These are phyloP conservation scores for Dasyornis broadbenti DNA, from an alignment of 2,113 vertebrate genomes.

Conservation along the genomic window DNA sequence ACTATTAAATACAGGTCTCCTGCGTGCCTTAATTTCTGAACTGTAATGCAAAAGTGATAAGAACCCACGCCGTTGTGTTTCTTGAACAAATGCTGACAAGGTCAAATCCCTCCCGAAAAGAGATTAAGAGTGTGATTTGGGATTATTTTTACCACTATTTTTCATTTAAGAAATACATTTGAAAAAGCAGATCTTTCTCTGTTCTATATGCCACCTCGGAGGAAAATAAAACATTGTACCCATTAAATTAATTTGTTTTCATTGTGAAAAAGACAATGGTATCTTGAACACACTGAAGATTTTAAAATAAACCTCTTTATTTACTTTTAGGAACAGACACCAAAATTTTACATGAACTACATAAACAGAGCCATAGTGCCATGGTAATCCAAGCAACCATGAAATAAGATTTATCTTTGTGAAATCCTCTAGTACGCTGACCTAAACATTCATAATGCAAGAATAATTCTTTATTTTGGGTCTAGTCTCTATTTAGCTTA, in stretches of 20 bases:
- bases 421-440: background rate
- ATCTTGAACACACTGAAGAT: background rate
- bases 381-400: background rate
- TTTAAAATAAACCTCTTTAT: background rate
- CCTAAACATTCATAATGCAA: background rate
- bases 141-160: background rate
- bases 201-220: background rate
- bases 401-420: background rate
- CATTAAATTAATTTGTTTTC: background rate
- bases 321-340: background rate
- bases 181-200: background rate
- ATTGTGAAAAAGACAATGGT: background rate
- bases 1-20: background rate
- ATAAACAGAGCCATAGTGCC: background rate
- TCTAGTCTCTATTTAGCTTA: background rate
- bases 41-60: background rate
- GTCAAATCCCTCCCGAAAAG: background rate
- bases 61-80: background rate
- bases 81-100: background rate
- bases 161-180: background rate
- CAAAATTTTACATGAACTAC: background rate
- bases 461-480: background rate
- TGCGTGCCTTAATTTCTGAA: background rate
- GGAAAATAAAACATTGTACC: background rate
- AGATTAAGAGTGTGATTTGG: background rate